Conservation (phyloP, 1,140 invertebrate species). For the Eulimnadia texana region DNA sequence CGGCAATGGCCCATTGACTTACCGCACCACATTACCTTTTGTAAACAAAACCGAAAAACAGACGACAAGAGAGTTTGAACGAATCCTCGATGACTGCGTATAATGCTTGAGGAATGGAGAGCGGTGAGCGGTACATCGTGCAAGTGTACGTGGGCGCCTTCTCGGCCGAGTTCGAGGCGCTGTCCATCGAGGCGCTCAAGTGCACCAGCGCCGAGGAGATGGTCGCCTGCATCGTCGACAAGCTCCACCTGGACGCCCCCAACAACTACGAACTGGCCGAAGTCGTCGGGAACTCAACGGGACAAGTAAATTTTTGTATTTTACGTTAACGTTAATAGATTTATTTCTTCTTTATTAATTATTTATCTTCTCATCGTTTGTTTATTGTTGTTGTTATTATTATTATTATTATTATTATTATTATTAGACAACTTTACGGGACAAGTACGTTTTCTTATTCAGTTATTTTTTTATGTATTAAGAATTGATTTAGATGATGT, state of each 20-base stretch:
- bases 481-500: too few species aligned
- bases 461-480: too few species aligned
- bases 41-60: neutral
- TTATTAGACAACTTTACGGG: too few species aligned
- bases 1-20: too few species aligned
- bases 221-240: constrained; percentile 67
- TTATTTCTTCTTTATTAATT: too few species aligned
- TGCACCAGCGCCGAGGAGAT: constrained; percentile 80
- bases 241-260: constrained; percentile 48
- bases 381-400: too few species aligned
- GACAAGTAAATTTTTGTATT: constrained; percentile 32
- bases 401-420: too few species aligned
- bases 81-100: constrained; percentile 1
- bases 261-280: constrained; percentile 77
- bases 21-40: too few species aligned
- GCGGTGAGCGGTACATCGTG: constrained; percentile 34
- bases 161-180: constrained; percentile 72
- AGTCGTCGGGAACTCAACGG: constrained; percentile 62
- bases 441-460: too few species aligned
- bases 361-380: too few species aligned
- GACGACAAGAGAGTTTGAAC: neutral
- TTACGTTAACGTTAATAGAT: too few species aligned
- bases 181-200: constrained; percentile 82
- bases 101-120: constrained; percentile 20
- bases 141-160: constrained; percentile 81